A percentile compares a stretch with the other conserved stretches of the same genome.
phyloP scores from a whole-genome alignment of 2,113 vertebrate species.

The Loxodonta africana region DNA sequence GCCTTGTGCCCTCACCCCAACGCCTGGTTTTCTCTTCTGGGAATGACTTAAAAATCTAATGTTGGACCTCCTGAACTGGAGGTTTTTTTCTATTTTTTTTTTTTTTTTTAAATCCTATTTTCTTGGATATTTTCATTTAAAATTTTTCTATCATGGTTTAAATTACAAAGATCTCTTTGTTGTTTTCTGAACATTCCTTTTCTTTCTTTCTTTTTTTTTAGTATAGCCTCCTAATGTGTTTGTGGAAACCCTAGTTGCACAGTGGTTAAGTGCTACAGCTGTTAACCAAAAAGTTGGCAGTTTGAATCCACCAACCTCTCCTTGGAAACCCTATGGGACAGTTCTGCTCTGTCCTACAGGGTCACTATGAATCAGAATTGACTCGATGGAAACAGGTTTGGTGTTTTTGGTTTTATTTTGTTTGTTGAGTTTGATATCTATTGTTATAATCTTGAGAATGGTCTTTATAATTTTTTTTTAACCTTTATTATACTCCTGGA shows the following conservation, averaged over 20 bases:
- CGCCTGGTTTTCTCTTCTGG: neutral
- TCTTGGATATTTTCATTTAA: neutral
- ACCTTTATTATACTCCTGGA: neutral
- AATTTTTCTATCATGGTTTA: neutral
- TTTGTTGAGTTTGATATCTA: neutral
- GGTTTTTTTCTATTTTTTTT: neutral
- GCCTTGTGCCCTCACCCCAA: fast-evolving
- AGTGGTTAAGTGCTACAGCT: too few relatives aligned
- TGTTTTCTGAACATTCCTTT: neutral
- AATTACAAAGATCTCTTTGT: neutral
- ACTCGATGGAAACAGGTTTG: too few relatives aligned
- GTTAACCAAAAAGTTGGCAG: too few relatives aligned
- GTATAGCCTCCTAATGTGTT: neutral
- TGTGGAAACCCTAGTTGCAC: too few relatives aligned
- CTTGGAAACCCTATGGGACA: too few relatives aligned
- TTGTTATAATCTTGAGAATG: neutral
- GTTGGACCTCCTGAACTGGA: neutral
- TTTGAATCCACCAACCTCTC: too few relatives aligned
- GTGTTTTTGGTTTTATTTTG: neutral
- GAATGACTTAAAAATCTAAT: neutral
- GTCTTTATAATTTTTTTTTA: neutral
- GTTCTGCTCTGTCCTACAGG: too few relatives aligned
- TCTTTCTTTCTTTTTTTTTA: neutral
- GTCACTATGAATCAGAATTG: too few relatives aligned
- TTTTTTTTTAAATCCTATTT: neutral